phyloP scores from a whole-genome alignment of 2,113 vertebrate species.

The Thunnus maccoyii region DNA sequence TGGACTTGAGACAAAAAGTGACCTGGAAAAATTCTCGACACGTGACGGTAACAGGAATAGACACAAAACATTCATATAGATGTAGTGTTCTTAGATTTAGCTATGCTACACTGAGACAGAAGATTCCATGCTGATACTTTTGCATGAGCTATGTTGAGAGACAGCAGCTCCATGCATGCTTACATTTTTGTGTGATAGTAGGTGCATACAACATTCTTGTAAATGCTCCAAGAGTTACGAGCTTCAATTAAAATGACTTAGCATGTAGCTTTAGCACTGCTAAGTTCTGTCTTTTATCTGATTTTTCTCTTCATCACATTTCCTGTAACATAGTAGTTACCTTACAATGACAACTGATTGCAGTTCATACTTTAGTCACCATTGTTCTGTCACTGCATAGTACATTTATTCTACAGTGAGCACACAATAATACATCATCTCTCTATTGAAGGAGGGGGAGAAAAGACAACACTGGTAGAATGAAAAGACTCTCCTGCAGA shows the following conservation, averaged over 20 bases:
- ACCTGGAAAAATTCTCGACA: too few species aligned
- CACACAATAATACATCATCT: neutral
- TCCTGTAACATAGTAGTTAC: neutral
- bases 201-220: too few species aligned
- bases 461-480: conserved; percentile 11
- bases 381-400: neutral
- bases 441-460: neutral
- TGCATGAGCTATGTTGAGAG: neutral
- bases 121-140: too few species aligned
- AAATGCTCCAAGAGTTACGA: neutral
- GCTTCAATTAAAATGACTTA: neutral
- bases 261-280: neutral
- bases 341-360: neutral
- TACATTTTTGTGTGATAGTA: too few species aligned
- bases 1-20: neutral
- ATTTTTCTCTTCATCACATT: neutral
- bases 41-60: too few species aligned
- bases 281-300: neutral
- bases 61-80: too few species aligned
- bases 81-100: too few species aligned
- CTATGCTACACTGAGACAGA: too few species aligned
- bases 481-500: conserved; percentile 14
- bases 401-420: neutral
- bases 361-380: conserved; percentile 2
- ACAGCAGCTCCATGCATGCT: too few species aligned